Base-by-base conservation (phyloP, 1,140 invertebrate genomes). In the Drosophila kepulauana region DNA sequence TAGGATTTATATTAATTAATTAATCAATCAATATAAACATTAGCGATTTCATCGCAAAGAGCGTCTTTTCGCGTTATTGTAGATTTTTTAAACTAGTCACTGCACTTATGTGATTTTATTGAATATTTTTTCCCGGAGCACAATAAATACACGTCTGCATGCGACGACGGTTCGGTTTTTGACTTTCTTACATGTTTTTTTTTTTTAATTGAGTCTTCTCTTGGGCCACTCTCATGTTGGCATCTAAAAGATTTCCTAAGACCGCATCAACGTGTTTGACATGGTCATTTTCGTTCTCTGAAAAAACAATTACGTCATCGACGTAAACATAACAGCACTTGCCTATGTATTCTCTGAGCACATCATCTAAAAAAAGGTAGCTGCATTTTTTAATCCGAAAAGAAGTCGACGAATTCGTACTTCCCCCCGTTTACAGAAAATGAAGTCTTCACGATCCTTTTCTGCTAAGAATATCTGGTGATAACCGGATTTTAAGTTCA, bases 301-400 rank as follows among this genome's bases (percentile, higher is more conserved):
- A 46, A 15, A 54, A 51, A n/a, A 20, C 15, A 20, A 48, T 48
- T 20, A 16, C 45, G 45, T 48, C 45, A 6, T 48, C 13, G 45
- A 48, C 45, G 45, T 48, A 48, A 16, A 48, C 15, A 48, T 48
- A 48, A 16, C 45, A 48, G 13, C 5, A 48, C 7, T 48, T 48
- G 6, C 45, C 45, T 16, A 48, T 48, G 6, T 48, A 20, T 20
- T 48, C 15, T n/a, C 45, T 48, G 15, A 35, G 33, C 6, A 35
- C 30, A 7, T 33, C 4, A 7, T 33, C 30, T 51, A 3, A 28
- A 35, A 64, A 10, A 62, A 57, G 46, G 59, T 62, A 30, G 41
- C 28, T 35, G 59, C 43, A 57, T 57, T 63, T 41, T 59, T 64
- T 25, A 71, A 64, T 35, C 62, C 70, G 25, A 65, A 54, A 10